A percentile compares a stretch with the other conserved stretches of the same genome.
phyloP scores from a whole-genome alignment of 2,888 invertebrate species.

The Yponomeuta evonymella region DNA sequence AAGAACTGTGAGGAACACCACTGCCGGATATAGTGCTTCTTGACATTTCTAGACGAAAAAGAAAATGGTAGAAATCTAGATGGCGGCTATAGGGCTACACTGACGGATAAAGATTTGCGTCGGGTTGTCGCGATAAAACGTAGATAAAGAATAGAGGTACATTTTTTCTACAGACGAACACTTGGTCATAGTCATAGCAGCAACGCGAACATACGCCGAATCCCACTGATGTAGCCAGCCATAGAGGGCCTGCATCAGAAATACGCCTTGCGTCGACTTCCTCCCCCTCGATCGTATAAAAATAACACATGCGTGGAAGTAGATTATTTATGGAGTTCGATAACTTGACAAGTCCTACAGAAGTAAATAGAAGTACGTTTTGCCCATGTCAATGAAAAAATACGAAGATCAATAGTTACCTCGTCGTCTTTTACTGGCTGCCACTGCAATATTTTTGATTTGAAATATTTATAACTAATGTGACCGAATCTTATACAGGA shows the following conservation, averaged over 20 bases:
- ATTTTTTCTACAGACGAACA: too few relatives aligned
- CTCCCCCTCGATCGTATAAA: not conserved
- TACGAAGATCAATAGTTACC: slow-evolving; percentile 36
- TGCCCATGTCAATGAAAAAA: not conserved
- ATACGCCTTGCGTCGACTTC: too few relatives aligned
- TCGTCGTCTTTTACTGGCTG: slow-evolving; percentile 68
- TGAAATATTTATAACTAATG: slow-evolving; percentile 76
- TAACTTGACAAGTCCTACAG: too few relatives aligned
- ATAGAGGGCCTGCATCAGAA: too few relatives aligned
- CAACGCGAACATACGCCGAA: too few relatives aligned
- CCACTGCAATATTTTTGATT: slow-evolving; percentile 74
- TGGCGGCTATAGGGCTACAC: too few relatives aligned
- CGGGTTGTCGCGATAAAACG: too few relatives aligned
- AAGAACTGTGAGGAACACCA: slow-evolving; percentile 69
- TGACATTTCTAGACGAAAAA: slow-evolving; percentile 62
- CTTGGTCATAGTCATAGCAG: too few relatives aligned
- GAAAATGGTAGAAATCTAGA: not conserved
- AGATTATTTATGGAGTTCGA: too few relatives aligned
- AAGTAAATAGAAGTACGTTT: not conserved
- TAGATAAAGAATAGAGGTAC: too few relatives aligned
- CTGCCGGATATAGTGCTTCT: slow-evolving; percentile 70
- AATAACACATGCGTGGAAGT: not conserved
- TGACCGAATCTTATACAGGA: slow-evolving; percentile 81
- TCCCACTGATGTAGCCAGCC: too few relatives aligned
- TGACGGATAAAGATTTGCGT: too few relatives aligned